Percentiles rank a stretch among this genome's conserved stretches.
phyloP scores from a whole-genome alignment of 1,140 invertebrate species.

The Pollicipes pollicipes region DNA sequence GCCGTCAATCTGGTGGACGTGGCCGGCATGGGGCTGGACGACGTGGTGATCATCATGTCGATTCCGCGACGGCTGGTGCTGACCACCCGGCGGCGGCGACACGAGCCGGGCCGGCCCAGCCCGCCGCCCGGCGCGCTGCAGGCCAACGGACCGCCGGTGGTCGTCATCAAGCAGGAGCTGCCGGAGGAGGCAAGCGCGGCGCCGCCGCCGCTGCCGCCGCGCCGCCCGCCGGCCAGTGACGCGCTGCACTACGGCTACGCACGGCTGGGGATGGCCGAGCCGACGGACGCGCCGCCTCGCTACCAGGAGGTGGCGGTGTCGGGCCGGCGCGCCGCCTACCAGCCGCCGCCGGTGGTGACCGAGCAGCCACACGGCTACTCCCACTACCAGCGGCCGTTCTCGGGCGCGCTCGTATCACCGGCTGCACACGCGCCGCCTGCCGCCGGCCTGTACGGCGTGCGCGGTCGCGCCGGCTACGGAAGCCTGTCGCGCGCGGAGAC shows the following conservation, averaged over 20 bases:
- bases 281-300: slow-evolving; percentile 8
- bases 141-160: slow-evolving; percentile 70
- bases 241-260: slow-evolving; percentile 18
- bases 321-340: slow-evolving; percentile 32
- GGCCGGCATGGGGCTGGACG: slow-evolving; percentile 89
- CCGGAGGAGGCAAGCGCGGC: slow-evolving; percentile 36
- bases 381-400: slow-evolving; percentile 16
- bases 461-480: slow-evolving; percentile 25
- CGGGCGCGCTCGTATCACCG: slow-evolving; percentile 18
- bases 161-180: slow-evolving; percentile 79
- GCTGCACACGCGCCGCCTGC: not conserved
- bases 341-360: slow-evolving; percentile 61
- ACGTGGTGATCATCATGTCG: slow-evolving; percentile 98
- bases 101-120: slow-evolving; percentile 19
- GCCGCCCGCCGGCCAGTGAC: slow-evolving; percentile 16
- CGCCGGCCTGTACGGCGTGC: slow-evolving; percentile 51
- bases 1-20: slow-evolving; percentile 96
- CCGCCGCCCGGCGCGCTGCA: slow-evolving; percentile 44
- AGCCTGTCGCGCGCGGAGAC: slow-evolving; percentile 17
- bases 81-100: slow-evolving; percentile 50
- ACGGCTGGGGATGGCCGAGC: slow-evolving; percentile 11
- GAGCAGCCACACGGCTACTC: slow-evolving; percentile 43
- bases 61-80: slow-evolving; percentile 87
- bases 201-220: slow-evolving; percentile 19
- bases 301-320: not conserved